Conservation (phyloP, 2,113 vertebrate genomes). For the Gnathonemus longibarbis region DNA sequence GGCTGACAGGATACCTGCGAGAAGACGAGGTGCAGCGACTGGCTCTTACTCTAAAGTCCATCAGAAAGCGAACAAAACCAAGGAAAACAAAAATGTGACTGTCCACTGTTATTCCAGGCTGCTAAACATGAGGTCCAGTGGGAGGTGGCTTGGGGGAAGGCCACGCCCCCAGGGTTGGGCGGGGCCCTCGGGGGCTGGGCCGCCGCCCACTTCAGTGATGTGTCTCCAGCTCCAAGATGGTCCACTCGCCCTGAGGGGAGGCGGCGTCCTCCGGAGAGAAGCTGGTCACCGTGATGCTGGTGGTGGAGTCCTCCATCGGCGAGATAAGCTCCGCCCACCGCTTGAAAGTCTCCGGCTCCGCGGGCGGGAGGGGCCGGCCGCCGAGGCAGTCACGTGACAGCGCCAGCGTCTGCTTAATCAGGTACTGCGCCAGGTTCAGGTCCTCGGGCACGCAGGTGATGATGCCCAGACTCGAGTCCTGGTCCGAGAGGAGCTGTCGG, state of each 20-base stretch:
- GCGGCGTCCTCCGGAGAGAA: constrained; percentile 92
- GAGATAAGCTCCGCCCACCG: constrained; percentile 91
- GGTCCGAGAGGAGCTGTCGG: constrained; percentile 83
- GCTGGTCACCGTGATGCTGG: constrained; percentile 90
- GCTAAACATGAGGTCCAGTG: neutral
- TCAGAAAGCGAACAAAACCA: constrained; percentile 13
- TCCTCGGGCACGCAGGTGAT: constrained; percentile 93
- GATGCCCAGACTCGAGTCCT: constrained; percentile 80
- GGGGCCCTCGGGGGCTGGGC: neutral
- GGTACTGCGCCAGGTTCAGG: constrained; percentile 93
- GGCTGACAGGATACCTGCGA: constrained; percentile 19
- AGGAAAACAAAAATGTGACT: neutral
- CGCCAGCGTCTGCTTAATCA: constrained; percentile 94
- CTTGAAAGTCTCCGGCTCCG: constrained; percentile 75
- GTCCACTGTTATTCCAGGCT: neutral
- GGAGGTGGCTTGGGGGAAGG: neutral
- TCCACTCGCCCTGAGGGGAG: constrained; percentile 96
- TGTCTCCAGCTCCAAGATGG: constrained; percentile 97
- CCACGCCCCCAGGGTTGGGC: neutral
- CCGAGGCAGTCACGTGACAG: constrained; percentile 83
- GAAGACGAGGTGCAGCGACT: constrained; percentile 17
- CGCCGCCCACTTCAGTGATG: constrained; percentile 70
- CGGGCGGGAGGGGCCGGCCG: constrained; percentile 70
- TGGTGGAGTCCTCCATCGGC: constrained; percentile 82
- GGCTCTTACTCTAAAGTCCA: constrained; percentile 15